phyloP scores from a whole-genome alignment of 1,140 invertebrate genomes.

The Drosophila kepulauana region DNA sequence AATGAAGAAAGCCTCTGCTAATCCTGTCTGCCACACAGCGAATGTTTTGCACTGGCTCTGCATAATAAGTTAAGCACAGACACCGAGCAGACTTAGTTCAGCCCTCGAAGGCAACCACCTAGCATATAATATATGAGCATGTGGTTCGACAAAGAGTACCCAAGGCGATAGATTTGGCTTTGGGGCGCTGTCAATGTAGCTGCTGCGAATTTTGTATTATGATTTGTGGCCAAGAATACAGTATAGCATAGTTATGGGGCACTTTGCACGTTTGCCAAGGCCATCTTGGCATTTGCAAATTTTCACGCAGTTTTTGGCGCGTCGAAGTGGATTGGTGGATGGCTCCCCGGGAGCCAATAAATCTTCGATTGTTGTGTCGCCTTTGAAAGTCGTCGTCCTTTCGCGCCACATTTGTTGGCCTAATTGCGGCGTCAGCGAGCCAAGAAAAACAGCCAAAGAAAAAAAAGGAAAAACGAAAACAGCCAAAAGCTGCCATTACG shows the following conservation, averaged over 20 bases:
- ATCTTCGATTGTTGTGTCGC: constrained; percentile 66
- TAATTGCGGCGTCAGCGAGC: constrained; percentile 71
- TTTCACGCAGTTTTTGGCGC: constrained; percentile 38
- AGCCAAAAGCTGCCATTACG: constrained; percentile 40
- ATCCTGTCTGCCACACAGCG: constrained; percentile 56
- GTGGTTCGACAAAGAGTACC: neutral
- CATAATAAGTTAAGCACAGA: constrained; percentile 47
- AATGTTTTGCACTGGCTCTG: constrained; percentile 38
- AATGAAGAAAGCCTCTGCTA: constrained; percentile 49
- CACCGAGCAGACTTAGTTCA: neutral
- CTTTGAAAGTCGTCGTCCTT: constrained; percentile 32
- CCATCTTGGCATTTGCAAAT: constrained; percentile 26
- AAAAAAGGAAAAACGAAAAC: too few relatives aligned
- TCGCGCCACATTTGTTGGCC: constrained; percentile 68
- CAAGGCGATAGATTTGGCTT: constrained; percentile 1
- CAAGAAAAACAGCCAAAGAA: constrained; percentile 37
- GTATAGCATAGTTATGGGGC: constrained; percentile 60
- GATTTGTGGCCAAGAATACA: constrained; percentile 64
- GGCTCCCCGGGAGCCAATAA: constrained; percentile 54
- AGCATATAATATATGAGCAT: constrained; percentile 7
- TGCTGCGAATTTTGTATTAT: constrained; percentile 48
- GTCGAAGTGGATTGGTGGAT: neutral
- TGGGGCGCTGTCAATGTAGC: constrained; percentile 42
- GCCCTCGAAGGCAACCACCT: neutral
- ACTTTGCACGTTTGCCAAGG: constrained; percentile 22